These are phyloP conservation scores for Phaethon lepturus DNA, from an alignment of 2,113 vertebrate genomes.

Conservation along the genomic window DNA sequence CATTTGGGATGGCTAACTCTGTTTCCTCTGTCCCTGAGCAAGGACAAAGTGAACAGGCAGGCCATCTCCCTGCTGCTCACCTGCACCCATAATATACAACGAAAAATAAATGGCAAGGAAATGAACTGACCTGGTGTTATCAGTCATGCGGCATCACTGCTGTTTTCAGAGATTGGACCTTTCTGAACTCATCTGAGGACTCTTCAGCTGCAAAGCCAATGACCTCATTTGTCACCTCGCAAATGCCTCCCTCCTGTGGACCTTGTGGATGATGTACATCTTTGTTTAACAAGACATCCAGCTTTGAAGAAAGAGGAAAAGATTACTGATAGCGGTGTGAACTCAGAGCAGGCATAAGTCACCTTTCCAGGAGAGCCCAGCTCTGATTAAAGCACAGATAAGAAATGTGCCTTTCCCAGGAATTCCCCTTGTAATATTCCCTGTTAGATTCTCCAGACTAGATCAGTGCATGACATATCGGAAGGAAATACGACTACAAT, in stretches of 20 bases:
- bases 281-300: slow-evolving; percentile 30
- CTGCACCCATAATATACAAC: neutral
- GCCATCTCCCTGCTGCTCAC: neutral
- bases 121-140: neutral
- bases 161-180: neutral
- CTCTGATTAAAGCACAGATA: slow-evolving; percentile 5
- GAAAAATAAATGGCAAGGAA: neutral
- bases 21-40: neutral
- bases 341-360: slow-evolving; percentile 33
- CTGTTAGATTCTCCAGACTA: neutral
- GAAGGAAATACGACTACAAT: neutral
- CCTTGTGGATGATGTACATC: neutral
- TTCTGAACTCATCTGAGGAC: neutral
- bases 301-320: slow-evolving; percentile 9
- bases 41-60: neutral
- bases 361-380: slow-evolving; percentile 24
- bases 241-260: neutral
- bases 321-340: slow-evolving; percentile 5
- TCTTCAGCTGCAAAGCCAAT: slow-evolving; percentile 17
- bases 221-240: neutral
- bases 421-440: neutral
- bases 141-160: neutral
- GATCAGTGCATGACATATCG: neutral
- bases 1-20: neutral
- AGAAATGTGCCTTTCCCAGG: neutral